A percentile compares a stretch with the other conserved stretches of the same genome.
phyloP scores from a whole-genome alignment of 2,797 vertebrate genomes.

The Lithobates pipiens region DNA sequence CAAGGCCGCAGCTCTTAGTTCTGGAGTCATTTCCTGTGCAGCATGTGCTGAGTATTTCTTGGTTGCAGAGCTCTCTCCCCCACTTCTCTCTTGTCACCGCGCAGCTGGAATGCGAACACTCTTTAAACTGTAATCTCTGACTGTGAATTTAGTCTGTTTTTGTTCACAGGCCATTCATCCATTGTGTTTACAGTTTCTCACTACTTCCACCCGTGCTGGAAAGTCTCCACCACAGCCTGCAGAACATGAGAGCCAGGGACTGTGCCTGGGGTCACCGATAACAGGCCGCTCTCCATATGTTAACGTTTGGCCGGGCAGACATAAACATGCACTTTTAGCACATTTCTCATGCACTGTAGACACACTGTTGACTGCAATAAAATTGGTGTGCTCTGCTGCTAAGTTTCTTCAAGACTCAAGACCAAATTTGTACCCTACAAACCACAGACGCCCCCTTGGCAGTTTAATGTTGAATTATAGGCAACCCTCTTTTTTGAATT shows the following conservation, averaged over 20 bases:
- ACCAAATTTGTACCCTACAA: not conserved
- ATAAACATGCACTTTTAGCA: conserved; percentile 34
- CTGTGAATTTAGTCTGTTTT: conserved; percentile 56
- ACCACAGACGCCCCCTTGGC: too few species aligned
- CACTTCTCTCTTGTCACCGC: conserved; percentile 50
- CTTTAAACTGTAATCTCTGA: conserved; percentile 56
- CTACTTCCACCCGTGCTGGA: conserved; percentile 32
- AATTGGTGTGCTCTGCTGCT: not conserved
- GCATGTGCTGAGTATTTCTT: not conserved
- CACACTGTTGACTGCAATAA: not conserved
- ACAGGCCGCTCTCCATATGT: conserved; percentile 25
- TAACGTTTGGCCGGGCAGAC: conserved; percentile 32
- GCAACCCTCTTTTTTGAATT: too few species aligned
- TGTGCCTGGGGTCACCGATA: conserved; percentile 40
- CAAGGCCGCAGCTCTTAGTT: not conserved
- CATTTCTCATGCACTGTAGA: conserved; percentile 13
- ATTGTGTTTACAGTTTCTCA: conserved; percentile 61
- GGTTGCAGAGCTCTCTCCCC: conserved; percentile 26
- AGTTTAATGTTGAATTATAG: too few species aligned
- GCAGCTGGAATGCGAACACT: conserved; percentile 52
- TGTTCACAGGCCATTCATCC: conserved; percentile 58
- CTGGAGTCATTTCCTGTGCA: conserved; percentile 23
- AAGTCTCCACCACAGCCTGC: not conserved
- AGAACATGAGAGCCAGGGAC: conserved; percentile 9
- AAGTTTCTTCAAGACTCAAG: not conserved